A percentile compares a stretch with the other conserved stretches of the same genome.
phyloP scores from a whole-genome alignment of 2,888 invertebrate species.

The Brenthis hecate region DNA sequence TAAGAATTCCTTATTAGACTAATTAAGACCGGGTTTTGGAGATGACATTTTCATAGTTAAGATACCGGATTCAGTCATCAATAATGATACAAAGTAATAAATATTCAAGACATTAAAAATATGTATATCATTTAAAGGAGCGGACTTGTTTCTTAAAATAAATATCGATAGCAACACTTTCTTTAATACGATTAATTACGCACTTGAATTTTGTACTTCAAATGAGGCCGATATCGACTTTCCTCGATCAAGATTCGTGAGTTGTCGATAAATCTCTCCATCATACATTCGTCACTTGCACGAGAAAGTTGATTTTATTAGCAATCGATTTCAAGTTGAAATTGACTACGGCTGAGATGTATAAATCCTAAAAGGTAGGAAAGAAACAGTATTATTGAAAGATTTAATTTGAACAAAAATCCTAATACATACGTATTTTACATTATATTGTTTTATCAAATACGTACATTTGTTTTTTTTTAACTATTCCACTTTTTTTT shows the following conservation, averaged over 20 bases:
- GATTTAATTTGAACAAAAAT: no score
- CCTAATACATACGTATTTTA: no score
- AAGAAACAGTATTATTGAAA: no score
- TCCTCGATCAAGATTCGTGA: slow-evolving; percentile 58
- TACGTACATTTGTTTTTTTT: no score
- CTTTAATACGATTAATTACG: slow-evolving; percentile 36
- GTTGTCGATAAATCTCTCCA: slow-evolving; percentile 43
- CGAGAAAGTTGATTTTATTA: slow-evolving; percentile 42
- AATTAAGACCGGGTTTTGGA: slow-evolving; percentile 19
- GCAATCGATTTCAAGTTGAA: slow-evolving; percentile 29
- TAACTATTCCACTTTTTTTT: no score
- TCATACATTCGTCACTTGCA: slow-evolving; percentile 38
- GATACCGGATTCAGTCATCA: slow-evolving; percentile 11
- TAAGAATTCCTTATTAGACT: slow-evolving; percentile 5
- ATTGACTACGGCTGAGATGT: background rate
- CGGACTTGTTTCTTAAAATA: slow-evolving; percentile 11
- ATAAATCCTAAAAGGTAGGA: no score
- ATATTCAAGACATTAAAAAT: slow-evolving; percentile 10
- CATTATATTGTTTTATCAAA: no score
- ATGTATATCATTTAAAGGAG: slow-evolving; percentile 16
- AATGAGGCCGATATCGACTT: slow-evolving; percentile 63
- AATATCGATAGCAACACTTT: slow-evolving; percentile 27
- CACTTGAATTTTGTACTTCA: slow-evolving; percentile 34
- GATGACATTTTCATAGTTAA: slow-evolving; percentile 14
- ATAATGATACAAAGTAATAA: slow-evolving; percentile 12